Evolutionary conservation across 2,888 invertebrate species (phyloP).

Genomic region (Polymixis lichenea): DNA sequence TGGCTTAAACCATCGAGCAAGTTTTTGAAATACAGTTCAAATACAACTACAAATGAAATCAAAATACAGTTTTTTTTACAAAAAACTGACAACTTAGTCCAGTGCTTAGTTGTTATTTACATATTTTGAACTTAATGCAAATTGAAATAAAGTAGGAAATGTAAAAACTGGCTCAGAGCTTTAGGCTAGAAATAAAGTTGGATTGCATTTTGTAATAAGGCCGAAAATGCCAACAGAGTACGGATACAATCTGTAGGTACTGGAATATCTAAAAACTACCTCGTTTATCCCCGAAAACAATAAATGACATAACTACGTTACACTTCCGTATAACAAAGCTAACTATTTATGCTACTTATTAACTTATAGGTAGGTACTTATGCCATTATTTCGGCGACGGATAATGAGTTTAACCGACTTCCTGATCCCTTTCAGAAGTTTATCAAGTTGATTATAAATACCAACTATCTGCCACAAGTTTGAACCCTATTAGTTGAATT

Average conservation of each 20-base stretch:
- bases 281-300: background rate
- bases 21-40: too few relatives aligned
- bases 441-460: conserved; percentile 51
- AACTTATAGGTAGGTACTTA: conserved; percentile 2
- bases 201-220: too few relatives aligned
- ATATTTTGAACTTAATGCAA: too few relatives aligned
- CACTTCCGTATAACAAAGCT: conserved; percentile 4
- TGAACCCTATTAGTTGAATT: conserved; percentile 34
- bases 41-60: too few relatives aligned
- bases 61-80: too few relatives aligned
- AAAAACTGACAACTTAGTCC: too few relatives aligned
- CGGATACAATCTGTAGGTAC: background rate
- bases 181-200: too few relatives aligned
- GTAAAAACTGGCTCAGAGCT: too few relatives aligned
- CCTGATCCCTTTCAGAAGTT: conserved; percentile 54
- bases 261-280: background rate
- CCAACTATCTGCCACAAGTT: conserved; percentile 33
- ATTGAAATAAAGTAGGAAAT: too few relatives aligned
- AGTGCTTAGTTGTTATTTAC: too few relatives aligned
- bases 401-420: conserved; percentile 55
- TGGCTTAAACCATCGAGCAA: too few relatives aligned
- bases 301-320: conserved; percentile 15
- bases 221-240: background rate
- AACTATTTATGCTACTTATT: background rate
- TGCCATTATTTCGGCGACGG: conserved; percentile 30